Base-by-base conservation (phyloP, 2,888 invertebrate genomes). In the Melanophora roralis region DNA sequence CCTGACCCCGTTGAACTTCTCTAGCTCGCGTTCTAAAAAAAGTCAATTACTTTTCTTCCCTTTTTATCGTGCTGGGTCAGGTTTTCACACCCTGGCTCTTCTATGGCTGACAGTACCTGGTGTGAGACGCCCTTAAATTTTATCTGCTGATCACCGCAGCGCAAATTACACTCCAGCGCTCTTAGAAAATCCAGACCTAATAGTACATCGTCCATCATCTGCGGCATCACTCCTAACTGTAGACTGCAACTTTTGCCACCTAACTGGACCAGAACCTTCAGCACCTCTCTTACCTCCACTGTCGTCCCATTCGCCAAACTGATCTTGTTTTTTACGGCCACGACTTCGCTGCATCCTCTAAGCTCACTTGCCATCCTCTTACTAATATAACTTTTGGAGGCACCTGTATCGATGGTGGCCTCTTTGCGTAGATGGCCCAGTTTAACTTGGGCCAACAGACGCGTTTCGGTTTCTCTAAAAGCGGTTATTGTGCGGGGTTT, bases 331-430 rank as follows among this genome's bases (percentile, higher is more conserved):
- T 53, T 12, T 0, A 67, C 16, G 11, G 12, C 11, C 7, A n/a
- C 23, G n/a, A 38, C 16, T 7, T 51, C 34, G 23, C 19, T 9
- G 1, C 14, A 9, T 8, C 5, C 34, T 34, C 34, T 34, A 27
- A 27, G 12, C 32, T 34, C 6, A 1, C n/a, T 7, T 0, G 51
- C 38, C 6, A 65, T 11, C 4, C 1, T 1, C 19, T 55, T 45
- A 45, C 40, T 55, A 11, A n/a, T n/a, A n/a, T n/a, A n/a, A n/a
- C n/a, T n/a, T n/a, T n/a, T n/a, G n/a, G n/a, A n/a, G n/a, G n/a
- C 68, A 8, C 68, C 57, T 1, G 68, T 57, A 9, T 57, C 57
- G 5, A 68, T 34, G 5, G 57, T 57, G 3, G 57, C 45, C 0
- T 55, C 36, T 19, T 14, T 19, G 47, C 34, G 2, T 43, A 1